Base-by-base conservation (phyloP, 2,888 invertebrate genomes). In the Drosophila maculinotata region DNA sequence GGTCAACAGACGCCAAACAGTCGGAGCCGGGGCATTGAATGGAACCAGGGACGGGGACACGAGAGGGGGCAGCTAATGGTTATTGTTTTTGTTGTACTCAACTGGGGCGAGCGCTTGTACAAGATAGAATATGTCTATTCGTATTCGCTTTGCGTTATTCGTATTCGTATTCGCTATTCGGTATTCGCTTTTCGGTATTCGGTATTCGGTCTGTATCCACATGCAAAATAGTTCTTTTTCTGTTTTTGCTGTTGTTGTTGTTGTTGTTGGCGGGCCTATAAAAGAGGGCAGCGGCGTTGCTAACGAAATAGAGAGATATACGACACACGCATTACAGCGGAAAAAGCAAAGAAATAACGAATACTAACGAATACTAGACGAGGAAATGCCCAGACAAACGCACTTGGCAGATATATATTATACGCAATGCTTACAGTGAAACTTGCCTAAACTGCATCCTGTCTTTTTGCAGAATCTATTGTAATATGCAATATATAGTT, bases 1-100 rank as follows among this genome's bases (percentile, higher is more conserved):
- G 86, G 82, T 85, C 88, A 82, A 87, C 82, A 82, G 88, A 82
- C 88, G 86, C 82, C 88, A 68, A 76, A 76, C 31, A 87, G 78
- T 74, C 87, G 73, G 14, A 41, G 42, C 17, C 52, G 25, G 48
- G 36, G 36, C 54, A 54, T 35, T 47, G 25, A 15, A 28, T 56
- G 36, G 7, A 15, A 3, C 33, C 14, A 17, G 42, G 17, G 39
- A 14, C 7, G 7, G 20, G n/a, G 38, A 38, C 15, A 6, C 3
- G n/a, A 4, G 23, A 7, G 5, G 20, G 36, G 17, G 14, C 2
- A 26, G 3, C 6, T 80, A 77, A 77, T 83, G 80, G 60, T 73
- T 72, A 56, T 82, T 76, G 60, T 76, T 79, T 51, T 57, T 60
- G 52, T 47, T 69, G 38, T 74, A 31, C 26, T 57, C 69, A 75